Evolutionary conservation across 1,140 invertebrate species (phyloP).

Genomic region (Drosophila melanica): DNA sequence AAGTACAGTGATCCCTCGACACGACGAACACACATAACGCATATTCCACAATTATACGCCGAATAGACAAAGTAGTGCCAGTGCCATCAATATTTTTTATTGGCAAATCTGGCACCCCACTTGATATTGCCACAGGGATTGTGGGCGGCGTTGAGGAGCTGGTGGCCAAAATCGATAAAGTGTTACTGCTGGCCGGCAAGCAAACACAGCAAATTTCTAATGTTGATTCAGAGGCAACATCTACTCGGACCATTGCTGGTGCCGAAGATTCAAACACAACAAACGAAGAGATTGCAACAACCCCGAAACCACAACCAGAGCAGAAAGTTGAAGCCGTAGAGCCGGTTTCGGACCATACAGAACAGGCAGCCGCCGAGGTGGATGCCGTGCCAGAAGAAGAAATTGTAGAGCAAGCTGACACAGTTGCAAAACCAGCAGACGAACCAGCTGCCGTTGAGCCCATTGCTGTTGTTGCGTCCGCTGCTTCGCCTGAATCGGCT

Average conservation of each 20-base stretch:
- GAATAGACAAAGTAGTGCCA: constrained; percentile 91
- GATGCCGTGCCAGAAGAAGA: neutral
- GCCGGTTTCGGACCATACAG: too few relatives aligned
- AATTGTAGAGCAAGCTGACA: neutral
- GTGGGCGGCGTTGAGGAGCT: constrained; percentile 84
- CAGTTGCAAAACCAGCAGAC: neutral
- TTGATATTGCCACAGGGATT: constrained; percentile 90
- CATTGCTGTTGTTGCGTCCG: neutral
- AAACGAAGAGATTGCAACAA: neutral
- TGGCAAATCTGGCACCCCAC: constrained; percentile 89
- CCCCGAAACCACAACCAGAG: neutral
- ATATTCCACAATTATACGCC: neutral
- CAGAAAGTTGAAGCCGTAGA: neutral
- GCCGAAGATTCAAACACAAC: constrained; percentile 23
- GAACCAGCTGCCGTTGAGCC: neutral
- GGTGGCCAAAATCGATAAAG: constrained; percentile 85
- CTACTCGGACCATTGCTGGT: constrained; percentile 49
- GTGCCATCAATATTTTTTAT: constrained; percentile 95
- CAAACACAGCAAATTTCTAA: constrained; percentile 59
- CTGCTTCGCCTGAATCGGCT: neutral
- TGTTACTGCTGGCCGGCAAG: constrained; percentile 79
- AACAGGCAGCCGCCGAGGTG: neutral
- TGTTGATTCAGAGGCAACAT: neutral
- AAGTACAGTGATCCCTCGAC: constrained; percentile 68
- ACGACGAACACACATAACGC: neutral